phyloP scores from a whole-genome alignment of 2,888 invertebrate genomes.

The Ptychoptera contaminata region DNA sequence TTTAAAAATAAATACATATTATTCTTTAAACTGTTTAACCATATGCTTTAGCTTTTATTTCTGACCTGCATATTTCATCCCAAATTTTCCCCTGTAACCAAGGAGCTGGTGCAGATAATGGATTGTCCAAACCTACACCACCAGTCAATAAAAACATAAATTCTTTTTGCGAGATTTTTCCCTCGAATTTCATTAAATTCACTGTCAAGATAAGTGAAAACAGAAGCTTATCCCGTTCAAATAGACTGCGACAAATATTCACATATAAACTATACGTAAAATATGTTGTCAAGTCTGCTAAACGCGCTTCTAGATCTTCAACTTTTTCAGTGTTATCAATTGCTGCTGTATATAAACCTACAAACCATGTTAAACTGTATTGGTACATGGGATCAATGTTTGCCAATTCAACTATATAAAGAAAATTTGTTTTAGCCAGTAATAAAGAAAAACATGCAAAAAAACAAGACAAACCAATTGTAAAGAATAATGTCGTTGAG shows the following conservation, averaged over 20 bases:
- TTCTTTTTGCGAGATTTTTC: constrained; percentile 43
- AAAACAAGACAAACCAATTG: constrained; percentile 44
- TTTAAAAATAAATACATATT: too few relatives aligned
- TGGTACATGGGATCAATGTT: constrained; percentile 97
- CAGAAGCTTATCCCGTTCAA: constrained; percentile 85
- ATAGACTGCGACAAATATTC: constrained; percentile 85
- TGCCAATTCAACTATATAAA: constrained; percentile 53
- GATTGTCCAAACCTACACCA: constrained; percentile 65
- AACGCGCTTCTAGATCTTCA: constrained; percentile 61
- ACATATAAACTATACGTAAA: constrained; percentile 82
- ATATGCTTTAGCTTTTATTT: constrained; percentile 19
- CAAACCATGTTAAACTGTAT: constrained; percentile 88
- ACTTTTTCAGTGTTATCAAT: constrained; percentile 76
- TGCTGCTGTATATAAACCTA: constrained; percentile 68
- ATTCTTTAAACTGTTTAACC: background rate
- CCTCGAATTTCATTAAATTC: constrained; percentile 49
- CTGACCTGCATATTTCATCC: constrained; percentile 54
- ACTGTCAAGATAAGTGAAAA: constrained; percentile 65
- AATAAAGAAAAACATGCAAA: background rate
- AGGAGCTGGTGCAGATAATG: constrained; percentile 45
- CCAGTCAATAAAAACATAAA: constrained; percentile 84
- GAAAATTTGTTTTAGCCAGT: background rate
- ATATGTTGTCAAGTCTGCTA: constrained; percentile 56
- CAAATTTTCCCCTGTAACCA: constrained; percentile 61
- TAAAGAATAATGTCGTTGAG: constrained; percentile 81